These are phyloP conservation scores for Palythoa grandiflora DNA, from an alignment of 92 coral and sea anemone species.

Conservation along the genomic window DNA sequence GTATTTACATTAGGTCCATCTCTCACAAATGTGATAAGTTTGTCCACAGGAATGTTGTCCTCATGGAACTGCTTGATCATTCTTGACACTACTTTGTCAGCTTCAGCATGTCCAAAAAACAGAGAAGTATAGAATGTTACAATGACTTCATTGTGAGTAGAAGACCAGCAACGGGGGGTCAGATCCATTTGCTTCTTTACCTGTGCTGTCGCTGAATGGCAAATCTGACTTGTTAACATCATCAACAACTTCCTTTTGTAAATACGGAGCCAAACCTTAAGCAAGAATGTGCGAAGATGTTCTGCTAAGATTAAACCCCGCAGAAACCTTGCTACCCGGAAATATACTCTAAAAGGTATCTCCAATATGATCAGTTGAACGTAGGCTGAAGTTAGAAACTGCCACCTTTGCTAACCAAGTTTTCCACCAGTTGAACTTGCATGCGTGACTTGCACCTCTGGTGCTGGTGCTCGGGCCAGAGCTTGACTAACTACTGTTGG, in stretches of 20 bases:
- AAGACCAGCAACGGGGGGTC: slow-evolving; percentile 28
- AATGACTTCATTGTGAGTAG: slow-evolving; percentile 39
- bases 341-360: slow-evolving; percentile 59
- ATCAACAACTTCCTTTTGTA: slow-evolving; percentile 44
- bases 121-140: slow-evolving; percentile 31
- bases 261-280: slow-evolving; percentile 65
- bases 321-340: slow-evolving; percentile 62
- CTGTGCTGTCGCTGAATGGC: slow-evolving; percentile 23
- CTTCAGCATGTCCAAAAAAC: slow-evolving; percentile 42
- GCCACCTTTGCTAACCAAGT: slow-evolving; percentile 63
- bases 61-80: slow-evolving; percentile 18
- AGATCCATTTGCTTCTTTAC: slow-evolving; percentile 31
- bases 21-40: slow-evolving; percentile 47
- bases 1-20: slow-evolving; percentile 42
- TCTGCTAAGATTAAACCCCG: slow-evolving; percentile 55
- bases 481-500: slow-evolving; percentile 33
- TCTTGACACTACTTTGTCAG: slow-evolving; percentile 35
- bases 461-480: slow-evolving; percentile 45
- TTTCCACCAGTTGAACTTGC: slow-evolving; percentile 53
- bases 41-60: slow-evolving; percentile 33
- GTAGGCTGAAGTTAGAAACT: slow-evolving; percentile 58
- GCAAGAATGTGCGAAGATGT: slow-evolving; percentile 53
- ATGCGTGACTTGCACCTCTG: slow-evolving; percentile 35
- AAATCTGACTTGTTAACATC: slow-evolving; percentile 46
- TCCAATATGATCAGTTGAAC: slow-evolving; percentile 66